Base-by-base conservation (phyloP, 2,797 vertebrate genomes). In the Eupleurogrammus muticus region DNA sequence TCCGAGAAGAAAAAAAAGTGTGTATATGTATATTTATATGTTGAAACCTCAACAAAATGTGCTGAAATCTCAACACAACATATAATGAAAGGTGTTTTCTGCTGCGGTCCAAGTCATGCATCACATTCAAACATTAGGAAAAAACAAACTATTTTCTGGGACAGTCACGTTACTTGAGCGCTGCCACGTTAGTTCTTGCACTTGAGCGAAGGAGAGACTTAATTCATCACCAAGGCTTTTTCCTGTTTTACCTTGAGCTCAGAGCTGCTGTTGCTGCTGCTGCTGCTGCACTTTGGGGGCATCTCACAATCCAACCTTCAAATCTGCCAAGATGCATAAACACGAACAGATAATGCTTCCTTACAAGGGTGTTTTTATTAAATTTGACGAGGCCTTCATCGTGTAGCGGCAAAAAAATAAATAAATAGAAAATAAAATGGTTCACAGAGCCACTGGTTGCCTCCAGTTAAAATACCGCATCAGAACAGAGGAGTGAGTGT, bases 201-300 rank as follows among this genome's bases (percentile, higher is more conserved):
- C 11, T 53, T 32, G 9, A 61, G 36, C 34, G 44, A 47, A 63
- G 32, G 20, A 50, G 32, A 21, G 23, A 2, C 9, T 59, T 36
- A 28, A n/a, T 28, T 28, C 3, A 28, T 3, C 28, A 28, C 28
- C 28, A 3, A 21, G 23, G 2, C 9, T 59, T 36, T 51, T 77
- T n/a, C n/a, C n/a, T n/a, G n/a, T n/a, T n/a, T 74, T 56, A 77
- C 57, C 58, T 77, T 58, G 59, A 72, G 74, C 71, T 60, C 46
- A 74, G 40, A 14, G 36, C 52, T 61, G 28, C 28, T 28, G 28
- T 6, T 17, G 36, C 52, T 61, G 28, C 28, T 28, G 28, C 28
- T 28, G 28, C 28, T 17, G 32, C 52, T 61, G 24, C 38, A 44
- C 54, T n/a, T 44, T 16, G n/a, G 40, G 21, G 64, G 34, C 35